Percentiles rank a stretch among this genome's conserved stretches.
Evolutionary conservation across 1,140 invertebrate genomes (phyloP).

Genomic region (Trichonephila clavipes): DNA sequence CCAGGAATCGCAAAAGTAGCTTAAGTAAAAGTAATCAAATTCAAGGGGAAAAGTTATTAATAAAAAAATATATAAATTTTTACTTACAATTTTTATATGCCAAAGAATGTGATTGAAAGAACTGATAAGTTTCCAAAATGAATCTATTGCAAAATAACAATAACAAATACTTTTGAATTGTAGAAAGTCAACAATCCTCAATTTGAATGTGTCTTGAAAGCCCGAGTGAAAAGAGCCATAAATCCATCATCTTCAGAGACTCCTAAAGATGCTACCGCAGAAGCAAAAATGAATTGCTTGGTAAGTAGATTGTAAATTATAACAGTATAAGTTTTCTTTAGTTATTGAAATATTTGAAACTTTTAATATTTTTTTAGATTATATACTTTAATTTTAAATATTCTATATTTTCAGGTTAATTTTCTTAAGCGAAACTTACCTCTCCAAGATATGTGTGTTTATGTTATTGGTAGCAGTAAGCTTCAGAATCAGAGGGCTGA

Average conservation of each 20-base stretch:
- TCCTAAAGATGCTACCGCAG: constrained; percentile 78
- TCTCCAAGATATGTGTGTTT: constrained; percentile 79
- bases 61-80: too few species aligned
- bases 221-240: constrained; percentile 78
- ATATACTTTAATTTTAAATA: background rate
- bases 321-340: background rate
- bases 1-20: too few species aligned
- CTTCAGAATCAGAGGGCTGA: constrained; percentile 71
- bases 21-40: too few species aligned
- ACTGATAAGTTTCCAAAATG: too few species aligned
- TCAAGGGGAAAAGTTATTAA: too few species aligned
- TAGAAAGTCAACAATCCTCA: constrained; percentile 75
- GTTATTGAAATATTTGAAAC: background rate
- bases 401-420: constrained; percentile 78
- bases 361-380: background rate
- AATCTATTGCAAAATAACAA: too few species aligned
- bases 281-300: constrained; percentile 79
- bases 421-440: constrained; percentile 78
- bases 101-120: too few species aligned
- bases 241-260: constrained; percentile 79
- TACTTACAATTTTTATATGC: too few species aligned
- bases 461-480: constrained; percentile 79
- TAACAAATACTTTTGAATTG: constrained; percentile 41
- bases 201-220: constrained; percentile 78
- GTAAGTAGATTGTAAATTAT: constrained; percentile 74